Evolutionary conservation across 1,140 invertebrate species (phyloP).

Genomic region (Bactericera cockerelli): DNA sequence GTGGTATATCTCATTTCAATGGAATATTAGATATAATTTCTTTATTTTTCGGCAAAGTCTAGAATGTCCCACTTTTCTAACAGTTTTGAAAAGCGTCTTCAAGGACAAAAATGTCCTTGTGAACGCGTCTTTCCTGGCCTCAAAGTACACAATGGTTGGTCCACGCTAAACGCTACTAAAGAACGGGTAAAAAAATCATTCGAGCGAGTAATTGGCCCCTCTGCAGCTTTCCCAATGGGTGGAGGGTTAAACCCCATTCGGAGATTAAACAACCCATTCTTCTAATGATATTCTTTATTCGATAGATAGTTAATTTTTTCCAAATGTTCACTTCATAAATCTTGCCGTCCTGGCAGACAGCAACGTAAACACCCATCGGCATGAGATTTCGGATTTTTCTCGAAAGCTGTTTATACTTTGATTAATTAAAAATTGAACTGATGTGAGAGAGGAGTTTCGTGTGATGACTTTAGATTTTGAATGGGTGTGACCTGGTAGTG

Average conservation of each 20-base stretch:
- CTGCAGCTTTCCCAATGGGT: background rate
- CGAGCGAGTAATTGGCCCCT: conserved; percentile 2
- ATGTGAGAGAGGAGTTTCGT: too few species aligned
- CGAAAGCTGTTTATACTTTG: too few species aligned
- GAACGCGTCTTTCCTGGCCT: background rate
- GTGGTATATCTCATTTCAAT: too few species aligned
- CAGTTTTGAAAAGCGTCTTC: too few species aligned
- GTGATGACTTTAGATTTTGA: too few species aligned
- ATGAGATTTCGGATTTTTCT: background rate
- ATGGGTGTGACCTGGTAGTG: too few species aligned
- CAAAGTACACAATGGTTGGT: background rate
- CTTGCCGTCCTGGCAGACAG: background rate
- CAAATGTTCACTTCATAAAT: conserved; percentile 1
- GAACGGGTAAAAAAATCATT: conserved; percentile 5
- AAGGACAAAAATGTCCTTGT: too few species aligned
- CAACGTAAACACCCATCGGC: conserved; percentile 1
- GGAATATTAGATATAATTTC: too few species aligned
- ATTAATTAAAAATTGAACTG: too few species aligned
- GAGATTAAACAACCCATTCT: background rate
- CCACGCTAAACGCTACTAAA: background rate
- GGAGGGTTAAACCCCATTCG: background rate
- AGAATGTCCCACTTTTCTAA: too few species aligned
- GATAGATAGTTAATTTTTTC: conserved; percentile 7
- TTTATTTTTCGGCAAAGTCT: too few species aligned
- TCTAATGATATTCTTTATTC: conserved; percentile 2